Evolutionary conservation across 2,888 invertebrate species (phyloP), one percentile per base, ranked within the genome.

Genomic region (Caradrina kadenii): DNA sequence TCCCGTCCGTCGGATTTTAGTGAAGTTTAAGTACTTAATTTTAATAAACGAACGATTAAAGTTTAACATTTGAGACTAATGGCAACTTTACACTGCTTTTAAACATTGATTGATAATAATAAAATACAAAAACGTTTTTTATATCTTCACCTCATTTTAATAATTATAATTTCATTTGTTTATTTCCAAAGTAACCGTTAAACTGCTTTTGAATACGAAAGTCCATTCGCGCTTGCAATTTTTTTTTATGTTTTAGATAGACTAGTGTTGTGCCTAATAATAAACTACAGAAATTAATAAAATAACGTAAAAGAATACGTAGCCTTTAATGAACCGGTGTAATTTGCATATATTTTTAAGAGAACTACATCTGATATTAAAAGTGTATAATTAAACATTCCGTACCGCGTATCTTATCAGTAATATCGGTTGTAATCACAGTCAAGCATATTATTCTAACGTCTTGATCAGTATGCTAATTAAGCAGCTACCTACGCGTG

Each of bases 381-480:
- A 63, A 61, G 31, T 73, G 35, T 69, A 62, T 63, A 73, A 65
- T 60, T 39, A 5, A 71, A 84, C 68, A 75, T 74, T 76, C 73
- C 53, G 15, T 69, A n/a, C 49, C 48, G 50, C 15, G 48, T 67
- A 69, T 74, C 63, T 74, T 82, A 75, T 83, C 82, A 49, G 61
- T 63, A 63, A 59, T 76, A 81, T 76, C 63, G 73, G 52, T 61
- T 76, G 73, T 83, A 80, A 80, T 78, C 71, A 73, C 75, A 81
- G 62, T 67, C 73, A 73, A 74, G 63, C 65, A 65, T 76, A 80
- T 75, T 76, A 80, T 75, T 73, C 76, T 76, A 81, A 84, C 73
- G 74, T 79, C 83, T 85, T 86, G 76, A 83, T 85, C 81, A 76
- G 66, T 81, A 86, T 86, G 86, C 58, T 83, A 86, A 86, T 85